These are phyloP conservation scores for Varanus salvator DNA, from an alignment of 2,113 vertebrate genomes.

Conservation along the genomic window DNA sequence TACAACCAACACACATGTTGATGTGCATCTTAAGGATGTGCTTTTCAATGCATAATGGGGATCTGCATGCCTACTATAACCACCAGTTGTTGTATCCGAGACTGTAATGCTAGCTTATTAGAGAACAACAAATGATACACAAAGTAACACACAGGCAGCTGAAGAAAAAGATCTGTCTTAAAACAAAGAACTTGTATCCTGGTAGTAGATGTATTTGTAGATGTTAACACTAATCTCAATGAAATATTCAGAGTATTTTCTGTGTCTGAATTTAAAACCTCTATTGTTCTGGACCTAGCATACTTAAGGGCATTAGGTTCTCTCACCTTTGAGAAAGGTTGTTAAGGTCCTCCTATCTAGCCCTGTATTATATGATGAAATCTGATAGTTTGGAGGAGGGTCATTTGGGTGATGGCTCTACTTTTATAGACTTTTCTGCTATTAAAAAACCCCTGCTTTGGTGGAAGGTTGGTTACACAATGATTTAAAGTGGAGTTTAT, in stretches of 20 bases:
- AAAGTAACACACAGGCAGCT: not conserved
- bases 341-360: not conserved
- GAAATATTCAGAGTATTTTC: not conserved
- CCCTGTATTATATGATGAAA: too few relatives aligned
- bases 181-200: not conserved
- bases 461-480: not conserved
- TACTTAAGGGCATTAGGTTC: not conserved
- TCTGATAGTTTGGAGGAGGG: not conserved
- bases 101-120: not conserved
- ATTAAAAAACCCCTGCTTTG: not conserved
- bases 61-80: slow-evolving; percentile 13
- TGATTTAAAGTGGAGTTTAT: not conserved
- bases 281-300: not conserved
- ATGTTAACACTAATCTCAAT: not conserved
- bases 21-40: not conserved
- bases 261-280: not conserved
- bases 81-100: not conserved
- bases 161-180: not conserved
- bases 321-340: not conserved
- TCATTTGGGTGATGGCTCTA: too few relatives aligned
- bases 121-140: slow-evolving; percentile 1
- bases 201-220: not conserved
- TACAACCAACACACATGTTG: not conserved
- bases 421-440: not conserved
- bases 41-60: not conserved